Conservation (phyloP, 2,888 invertebrate species). For the Erebia palarica region DNA sequence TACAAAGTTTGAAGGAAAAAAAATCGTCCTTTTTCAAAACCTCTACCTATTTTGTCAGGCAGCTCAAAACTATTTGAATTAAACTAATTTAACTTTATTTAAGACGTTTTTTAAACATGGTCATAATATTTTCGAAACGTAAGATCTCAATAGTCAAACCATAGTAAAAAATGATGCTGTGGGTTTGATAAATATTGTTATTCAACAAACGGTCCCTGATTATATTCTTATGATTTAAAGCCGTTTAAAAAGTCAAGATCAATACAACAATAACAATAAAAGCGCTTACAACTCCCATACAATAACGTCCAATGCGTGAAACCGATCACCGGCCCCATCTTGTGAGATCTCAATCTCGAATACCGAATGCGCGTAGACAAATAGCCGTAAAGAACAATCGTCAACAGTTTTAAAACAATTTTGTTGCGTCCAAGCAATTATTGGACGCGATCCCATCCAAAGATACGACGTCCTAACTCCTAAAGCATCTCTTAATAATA, state of each 20-base stretch:
- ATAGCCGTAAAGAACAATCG: constrained; percentile 78
- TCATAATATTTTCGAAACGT: no score
- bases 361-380: constrained; percentile 73
- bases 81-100: no score
- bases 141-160: not conserved
- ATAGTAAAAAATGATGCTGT: not conserved
- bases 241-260: constrained; percentile 19
- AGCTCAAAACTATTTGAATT: no score
- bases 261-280: constrained; percentile 21
- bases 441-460: constrained; percentile 67
- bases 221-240: not conserved
- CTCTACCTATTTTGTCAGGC: no score
- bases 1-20: no score
- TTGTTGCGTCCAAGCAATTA: constrained; percentile 76
- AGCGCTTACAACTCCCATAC: constrained; percentile 34
- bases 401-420: constrained; percentile 78
- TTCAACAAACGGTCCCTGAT: not conserved
- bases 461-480: constrained; percentile 67
- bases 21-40: no score
- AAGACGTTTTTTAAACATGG: no score
- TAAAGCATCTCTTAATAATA: constrained; percentile 79
- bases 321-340: constrained; percentile 59
- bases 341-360: constrained; percentile 64
- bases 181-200: constrained; percentile 6
- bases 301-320: constrained; percentile 58